These are phyloP conservation scores for Leptatherina wallacei DNA, from an alignment of 2,797 vertebrate species.

Conservation along the genomic window DNA sequence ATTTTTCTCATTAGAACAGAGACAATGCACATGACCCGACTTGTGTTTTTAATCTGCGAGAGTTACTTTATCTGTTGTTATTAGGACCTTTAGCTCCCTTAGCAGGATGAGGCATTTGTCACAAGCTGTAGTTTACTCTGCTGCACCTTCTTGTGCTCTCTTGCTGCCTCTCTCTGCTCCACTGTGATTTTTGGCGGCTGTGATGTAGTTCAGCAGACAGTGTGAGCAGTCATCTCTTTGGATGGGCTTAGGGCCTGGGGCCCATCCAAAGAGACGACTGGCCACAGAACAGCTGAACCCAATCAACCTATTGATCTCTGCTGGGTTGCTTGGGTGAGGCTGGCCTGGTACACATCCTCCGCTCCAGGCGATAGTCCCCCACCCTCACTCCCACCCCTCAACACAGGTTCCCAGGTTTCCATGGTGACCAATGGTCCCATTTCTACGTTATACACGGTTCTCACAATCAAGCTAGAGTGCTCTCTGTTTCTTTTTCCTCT, in stretches of 20 bases:
- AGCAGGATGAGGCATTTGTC: background rate
- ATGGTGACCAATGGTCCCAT: constrained; percentile 70
- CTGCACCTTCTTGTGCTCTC: constrained; percentile 1
- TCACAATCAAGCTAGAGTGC: constrained; percentile 40
- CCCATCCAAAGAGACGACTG: constrained; percentile 19
- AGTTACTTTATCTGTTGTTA: background rate
- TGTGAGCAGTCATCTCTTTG: constrained; percentile 65
- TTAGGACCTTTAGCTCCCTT: background rate
- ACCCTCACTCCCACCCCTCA: background rate
- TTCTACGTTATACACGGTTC: constrained; percentile 60
- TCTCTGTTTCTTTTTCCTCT: constrained; percentile 20
- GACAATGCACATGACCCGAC: background rate
- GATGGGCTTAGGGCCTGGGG: constrained; percentile 29
- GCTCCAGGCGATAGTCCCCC: constrained; percentile 38
- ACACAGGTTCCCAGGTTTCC: constrained; percentile 38
- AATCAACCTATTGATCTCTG: constrained; percentile 74
- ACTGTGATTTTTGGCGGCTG: constrained; percentile 30
- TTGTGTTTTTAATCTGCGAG: background rate
- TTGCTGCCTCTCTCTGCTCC: constrained; percentile 9
- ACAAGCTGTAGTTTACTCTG: constrained; percentile 11
- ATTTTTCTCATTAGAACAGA: background rate
- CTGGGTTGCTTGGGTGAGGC: constrained; percentile 44
- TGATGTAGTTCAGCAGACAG: constrained; percentile 27
- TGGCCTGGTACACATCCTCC: constrained; percentile 45
- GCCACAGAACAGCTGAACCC: constrained; percentile 66